Percentiles rank a stretch among this genome's conserved stretches.
Evolutionary conservation across 2,888 invertebrate species (phyloP).

Genomic region (Amaurobius ferox): DNA sequence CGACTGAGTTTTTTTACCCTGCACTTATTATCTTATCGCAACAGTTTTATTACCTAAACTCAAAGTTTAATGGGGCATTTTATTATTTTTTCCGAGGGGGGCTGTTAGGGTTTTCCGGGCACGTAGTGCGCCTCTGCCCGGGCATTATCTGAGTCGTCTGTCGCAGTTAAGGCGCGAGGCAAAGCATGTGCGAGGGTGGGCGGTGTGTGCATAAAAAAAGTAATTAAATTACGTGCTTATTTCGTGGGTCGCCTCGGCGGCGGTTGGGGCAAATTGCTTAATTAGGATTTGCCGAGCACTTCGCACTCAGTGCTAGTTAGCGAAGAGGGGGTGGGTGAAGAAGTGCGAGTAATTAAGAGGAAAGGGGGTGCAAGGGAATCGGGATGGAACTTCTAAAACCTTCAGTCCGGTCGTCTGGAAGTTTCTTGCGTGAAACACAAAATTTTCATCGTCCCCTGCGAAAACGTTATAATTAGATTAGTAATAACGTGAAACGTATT

Average conservation of each 20-base stretch:
- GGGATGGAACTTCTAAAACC: background rate
- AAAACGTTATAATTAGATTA: too few species aligned
- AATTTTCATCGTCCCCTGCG: too few species aligned
- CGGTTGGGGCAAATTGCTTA: slow-evolving; percentile 55
- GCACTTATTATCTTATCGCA: slow-evolving; percentile 68
- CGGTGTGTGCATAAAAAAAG: slow-evolving; percentile 40
- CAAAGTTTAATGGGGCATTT: slow-evolving; percentile 70
- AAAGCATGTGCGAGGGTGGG: background rate
- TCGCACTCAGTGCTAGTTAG: slow-evolving; percentile 40
- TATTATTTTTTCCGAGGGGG: slow-evolving; percentile 47
- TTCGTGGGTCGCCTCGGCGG: slow-evolving; percentile 14
- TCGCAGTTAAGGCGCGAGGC: slow-evolving; percentile 28
- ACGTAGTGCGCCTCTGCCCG: slow-evolving; percentile 21
- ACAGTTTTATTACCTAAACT: slow-evolving; percentile 68
- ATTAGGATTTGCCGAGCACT: slow-evolving; percentile 52
- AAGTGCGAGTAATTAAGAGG: background rate
- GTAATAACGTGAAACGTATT: too few species aligned
- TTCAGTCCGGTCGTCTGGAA: too few species aligned
- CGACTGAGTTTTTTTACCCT: slow-evolving; percentile 24
- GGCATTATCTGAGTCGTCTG: slow-evolving; percentile 60
- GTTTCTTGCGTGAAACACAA: too few species aligned
- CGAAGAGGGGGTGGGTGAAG: background rate
- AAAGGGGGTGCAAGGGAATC: slow-evolving; percentile 21
- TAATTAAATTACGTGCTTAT: slow-evolving; percentile 68
- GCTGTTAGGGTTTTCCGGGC: slow-evolving; percentile 17